These are phyloP conservation scores for Perca schrenkii DNA, from an alignment of 2,113 vertebrate species.

Conservation along the genomic window DNA sequence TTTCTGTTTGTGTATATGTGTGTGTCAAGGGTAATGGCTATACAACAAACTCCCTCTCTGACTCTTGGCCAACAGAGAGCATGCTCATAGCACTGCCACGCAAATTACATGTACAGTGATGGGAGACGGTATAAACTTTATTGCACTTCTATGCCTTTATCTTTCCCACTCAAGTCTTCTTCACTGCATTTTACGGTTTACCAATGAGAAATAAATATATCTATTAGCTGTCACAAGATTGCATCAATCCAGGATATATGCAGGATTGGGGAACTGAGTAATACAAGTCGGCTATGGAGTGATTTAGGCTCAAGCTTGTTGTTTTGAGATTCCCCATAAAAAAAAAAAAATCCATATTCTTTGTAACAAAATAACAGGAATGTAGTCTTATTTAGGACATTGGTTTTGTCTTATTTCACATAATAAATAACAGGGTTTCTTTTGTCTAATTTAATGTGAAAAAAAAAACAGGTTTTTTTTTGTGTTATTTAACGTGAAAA, in stretches of 20 bases:
- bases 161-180: not conserved
- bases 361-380: not conserved
- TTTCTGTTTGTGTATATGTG: not conserved
- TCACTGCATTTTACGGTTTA: not conserved
- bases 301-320: not conserved
- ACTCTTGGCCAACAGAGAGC: conserved; percentile 32
- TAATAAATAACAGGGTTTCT: too few species aligned
- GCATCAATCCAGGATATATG: not conserved
- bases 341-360: not conserved
- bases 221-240: conserved; percentile 8
- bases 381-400: not conserved
- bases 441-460: not conserved
- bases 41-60: conserved; percentile 44
- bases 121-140: not conserved
- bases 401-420: not conserved
- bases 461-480: too few species aligned
- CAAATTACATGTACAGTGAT: conserved; percentile 10
- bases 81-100: conserved; percentile 20
- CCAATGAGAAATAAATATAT: not conserved
- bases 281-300: not conserved
- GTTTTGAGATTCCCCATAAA: not conserved
- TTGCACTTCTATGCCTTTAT: conserved; percentile 5
- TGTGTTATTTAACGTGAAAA: too few species aligned
- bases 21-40: conserved; percentile 25
- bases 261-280: conserved; percentile 9